A percentile compares a stretch with the other conserved stretches of the same genome.
Conservation (phyloP, 2,797 vertebrate genomes). For the Heliangelus exortis region DNA sequence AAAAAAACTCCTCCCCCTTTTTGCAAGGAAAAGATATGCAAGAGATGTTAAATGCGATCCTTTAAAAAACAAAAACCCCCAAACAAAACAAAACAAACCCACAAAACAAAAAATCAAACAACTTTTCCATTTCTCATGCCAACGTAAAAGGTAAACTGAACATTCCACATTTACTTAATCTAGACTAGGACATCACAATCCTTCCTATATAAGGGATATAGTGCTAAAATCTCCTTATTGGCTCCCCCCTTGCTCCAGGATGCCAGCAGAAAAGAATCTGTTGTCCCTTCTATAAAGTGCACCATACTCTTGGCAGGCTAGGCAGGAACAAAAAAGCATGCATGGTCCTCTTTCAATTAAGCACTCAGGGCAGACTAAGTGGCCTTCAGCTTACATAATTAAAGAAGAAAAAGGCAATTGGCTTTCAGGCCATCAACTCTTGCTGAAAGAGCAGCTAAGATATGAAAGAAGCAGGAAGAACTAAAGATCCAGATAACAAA, state of each 20-base stretch:
- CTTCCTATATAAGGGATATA: neutral
- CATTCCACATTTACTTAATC: neutral
- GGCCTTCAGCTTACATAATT: conserved; percentile 53
- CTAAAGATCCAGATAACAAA: conserved; percentile 32
- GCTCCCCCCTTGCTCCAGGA: neutral
- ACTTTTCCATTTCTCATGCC: neutral
- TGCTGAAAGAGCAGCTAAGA: conserved; percentile 42
- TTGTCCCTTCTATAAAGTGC: neutral
- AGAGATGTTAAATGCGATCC: neutral
- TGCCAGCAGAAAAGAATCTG: neutral
- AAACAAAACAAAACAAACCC: neutral
- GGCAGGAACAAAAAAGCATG: conserved; percentile 22
- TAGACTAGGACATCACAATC: neutral
- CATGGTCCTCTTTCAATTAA: conserved; percentile 38
- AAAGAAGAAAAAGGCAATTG: conserved; percentile 54
- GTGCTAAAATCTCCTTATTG: neutral
- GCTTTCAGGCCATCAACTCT: conserved; percentile 43
- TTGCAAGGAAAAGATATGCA: neutral
- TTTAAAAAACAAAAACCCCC: neutral
- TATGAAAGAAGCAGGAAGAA: conserved; percentile 35
- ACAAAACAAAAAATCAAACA: neutral
- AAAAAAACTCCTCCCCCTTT: neutral
- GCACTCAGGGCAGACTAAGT: conserved; percentile 41
- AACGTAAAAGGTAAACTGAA: neutral
- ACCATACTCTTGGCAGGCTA: conserved; percentile 5